Percentiles rank a stretch among this genome's conserved stretches.
These are phyloP conservation scores for Cyphomyrmex costatus DNA, from an alignment of 1,140 invertebrate species.

Conservation along the genomic window DNA sequence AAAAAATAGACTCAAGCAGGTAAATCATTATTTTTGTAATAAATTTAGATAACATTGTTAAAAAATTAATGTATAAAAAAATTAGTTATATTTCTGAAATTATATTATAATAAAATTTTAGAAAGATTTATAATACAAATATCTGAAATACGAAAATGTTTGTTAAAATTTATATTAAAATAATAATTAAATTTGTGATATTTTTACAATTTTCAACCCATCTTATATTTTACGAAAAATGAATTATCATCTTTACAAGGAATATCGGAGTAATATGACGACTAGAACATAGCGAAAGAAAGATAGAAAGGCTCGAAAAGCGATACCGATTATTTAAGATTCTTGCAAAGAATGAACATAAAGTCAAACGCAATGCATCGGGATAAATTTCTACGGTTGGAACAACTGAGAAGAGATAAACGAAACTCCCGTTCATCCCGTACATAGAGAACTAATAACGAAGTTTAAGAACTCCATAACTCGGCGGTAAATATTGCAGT, in stretches of 20 bases:
- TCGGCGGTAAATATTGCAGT: constrained; percentile 62
- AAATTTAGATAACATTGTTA: neutral
- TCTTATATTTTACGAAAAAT: neutral
- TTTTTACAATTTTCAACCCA: neutral
- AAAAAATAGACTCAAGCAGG: too few relatives aligned
- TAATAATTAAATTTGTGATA: neutral
- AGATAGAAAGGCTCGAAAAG: constrained; percentile 12
- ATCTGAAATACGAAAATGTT: neutral
- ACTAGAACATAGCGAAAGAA: neutral
- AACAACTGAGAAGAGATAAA: constrained; percentile 47
- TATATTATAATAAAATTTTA: neutral
- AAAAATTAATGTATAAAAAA: neutral
- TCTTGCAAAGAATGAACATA: constrained; percentile 41
- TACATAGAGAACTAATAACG: constrained; percentile 63
- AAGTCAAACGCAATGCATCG: constrained; percentile 53
- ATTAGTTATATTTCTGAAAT: neutral
- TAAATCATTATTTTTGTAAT: neutral
- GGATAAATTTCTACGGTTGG: constrained; percentile 51
- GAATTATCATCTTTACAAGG: neutral
- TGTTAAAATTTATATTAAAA: neutral
- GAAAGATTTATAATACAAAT: neutral
- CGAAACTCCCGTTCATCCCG: constrained; percentile 56
- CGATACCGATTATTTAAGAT: constrained; percentile 46
- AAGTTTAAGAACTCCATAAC: constrained; percentile 65
- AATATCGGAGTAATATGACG: constrained; percentile 2